phyloP scores from a whole-genome alignment of 2,113 vertebrate genomes.

The Zosterops borbonicus region DNA sequence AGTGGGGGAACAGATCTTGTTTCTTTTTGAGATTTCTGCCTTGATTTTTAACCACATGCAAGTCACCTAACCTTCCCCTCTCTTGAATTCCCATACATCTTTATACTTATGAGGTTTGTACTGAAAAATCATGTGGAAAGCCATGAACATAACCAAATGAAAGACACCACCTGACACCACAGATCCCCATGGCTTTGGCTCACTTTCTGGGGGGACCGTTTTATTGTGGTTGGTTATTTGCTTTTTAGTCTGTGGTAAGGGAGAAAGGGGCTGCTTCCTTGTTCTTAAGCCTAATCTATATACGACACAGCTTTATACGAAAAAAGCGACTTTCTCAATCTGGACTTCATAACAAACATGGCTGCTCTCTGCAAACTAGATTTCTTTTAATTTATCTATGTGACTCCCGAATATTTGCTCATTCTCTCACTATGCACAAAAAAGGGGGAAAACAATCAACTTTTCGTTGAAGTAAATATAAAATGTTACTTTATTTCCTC shows the following conservation, averaged over 20 bases:
- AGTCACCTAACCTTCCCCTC: neutral
- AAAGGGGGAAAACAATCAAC: rapidly evolving
- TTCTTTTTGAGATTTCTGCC: neutral
- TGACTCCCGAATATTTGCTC: neutral
- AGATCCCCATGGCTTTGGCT: neutral
- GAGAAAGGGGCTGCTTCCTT: neutral
- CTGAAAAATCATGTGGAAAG: neutral
- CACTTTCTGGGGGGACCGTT: rapidly evolving
- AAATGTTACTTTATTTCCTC: neutral
- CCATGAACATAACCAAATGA: neutral
- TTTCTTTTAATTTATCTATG: rapidly evolving
- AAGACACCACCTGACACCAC: neutral
- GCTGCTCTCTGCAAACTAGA: neutral
- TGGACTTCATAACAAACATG: rapidly evolving
- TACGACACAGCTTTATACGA: rapidly evolving
- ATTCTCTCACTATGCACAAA: rapidly evolving
- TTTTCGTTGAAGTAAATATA: neutral
- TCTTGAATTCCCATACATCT: neutral
- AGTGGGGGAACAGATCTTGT: neutral
- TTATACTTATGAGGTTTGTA: neutral
- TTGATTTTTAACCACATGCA: neutral
- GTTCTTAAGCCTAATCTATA: neutral
- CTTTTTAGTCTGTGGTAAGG: neutral
- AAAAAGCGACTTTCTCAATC: neutral
- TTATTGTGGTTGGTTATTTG: too few relatives aligned